These are phyloP conservation scores for Drosophila lacteicornis DNA, from an alignment of 1,140 invertebrate species.

Conservation along the genomic window DNA sequence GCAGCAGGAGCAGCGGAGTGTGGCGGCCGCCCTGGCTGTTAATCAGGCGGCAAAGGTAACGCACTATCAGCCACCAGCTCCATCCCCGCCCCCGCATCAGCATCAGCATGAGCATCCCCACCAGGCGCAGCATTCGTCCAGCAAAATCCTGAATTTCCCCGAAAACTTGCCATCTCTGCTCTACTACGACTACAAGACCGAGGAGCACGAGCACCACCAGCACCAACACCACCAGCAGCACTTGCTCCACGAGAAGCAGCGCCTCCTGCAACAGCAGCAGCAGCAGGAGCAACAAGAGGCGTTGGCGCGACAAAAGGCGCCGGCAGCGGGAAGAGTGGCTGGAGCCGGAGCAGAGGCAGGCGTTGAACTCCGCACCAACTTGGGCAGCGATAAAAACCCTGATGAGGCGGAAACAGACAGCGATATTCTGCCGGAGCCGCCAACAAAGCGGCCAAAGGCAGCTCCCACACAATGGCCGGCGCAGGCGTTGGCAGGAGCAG, in stretches of 20 bases:
- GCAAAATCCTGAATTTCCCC: slow-evolving; percentile 81
- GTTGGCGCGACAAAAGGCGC: slow-evolving; percentile 52
- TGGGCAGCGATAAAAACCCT: slow-evolving; percentile 73
- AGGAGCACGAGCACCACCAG: slow-evolving; percentile 82
- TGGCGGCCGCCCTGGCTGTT: slow-evolving; percentile 45
- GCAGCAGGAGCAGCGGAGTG: slow-evolving; percentile 28
- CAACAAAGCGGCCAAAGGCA: slow-evolving; percentile 76
- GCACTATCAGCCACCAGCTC: slow-evolving; percentile 65
- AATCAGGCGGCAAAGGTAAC: slow-evolving; percentile 72
- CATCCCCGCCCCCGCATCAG: slow-evolving; percentile 28
- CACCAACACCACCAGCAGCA: slow-evolving; percentile 83
- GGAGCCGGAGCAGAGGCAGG: slow-evolving; percentile 22
- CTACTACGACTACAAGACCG: slow-evolving; percentile 83
- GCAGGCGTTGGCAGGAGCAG: slow-evolving; percentile 33
- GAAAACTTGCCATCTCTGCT: slow-evolving; percentile 80
- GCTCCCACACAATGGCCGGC: slow-evolving; percentile 40
- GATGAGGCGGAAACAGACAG: slow-evolving; percentile 83
- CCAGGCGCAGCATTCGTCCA: slow-evolving; percentile 58
- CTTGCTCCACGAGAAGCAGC: slow-evolving; percentile 77
- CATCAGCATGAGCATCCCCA: slow-evolving; percentile 19
- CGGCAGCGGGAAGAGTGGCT: slow-evolving; percentile 25
- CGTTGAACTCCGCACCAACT: slow-evolving; percentile 54
- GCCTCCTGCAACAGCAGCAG: slow-evolving; percentile 47
- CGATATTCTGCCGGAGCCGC: slow-evolving; percentile 83
- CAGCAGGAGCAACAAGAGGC: slow-evolving; percentile 49